phyloP scores from a whole-genome alignment of 2,888 invertebrate genomes.

The Coelopa pilipes region DNA sequence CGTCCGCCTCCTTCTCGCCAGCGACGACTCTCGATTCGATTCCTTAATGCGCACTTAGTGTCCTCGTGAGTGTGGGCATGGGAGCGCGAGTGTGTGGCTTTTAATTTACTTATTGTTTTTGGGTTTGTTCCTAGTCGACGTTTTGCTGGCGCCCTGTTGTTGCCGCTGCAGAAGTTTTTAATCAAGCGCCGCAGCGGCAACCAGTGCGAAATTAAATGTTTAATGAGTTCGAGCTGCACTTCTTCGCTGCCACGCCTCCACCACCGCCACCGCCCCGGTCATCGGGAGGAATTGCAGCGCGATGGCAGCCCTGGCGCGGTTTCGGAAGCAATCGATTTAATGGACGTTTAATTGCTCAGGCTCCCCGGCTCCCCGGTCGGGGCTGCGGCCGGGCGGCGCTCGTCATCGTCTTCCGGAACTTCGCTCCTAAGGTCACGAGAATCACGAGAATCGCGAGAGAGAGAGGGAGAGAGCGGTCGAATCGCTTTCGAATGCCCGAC shows the following conservation, averaged over 20 bases:
- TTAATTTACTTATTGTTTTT: background rate
- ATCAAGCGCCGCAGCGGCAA: slow-evolving; percentile 16
- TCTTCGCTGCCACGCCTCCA: background rate
- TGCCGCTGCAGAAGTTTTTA: slow-evolving; percentile 18
- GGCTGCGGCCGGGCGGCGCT: too few relatives aligned
- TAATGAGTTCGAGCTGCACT: background rate
- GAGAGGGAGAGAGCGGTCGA: too few relatives aligned
- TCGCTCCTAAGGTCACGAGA: too few relatives aligned
- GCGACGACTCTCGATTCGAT: background rate
- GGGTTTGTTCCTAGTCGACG: background rate
- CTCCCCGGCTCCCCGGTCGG: background rate
- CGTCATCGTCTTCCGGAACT: too few relatives aligned
- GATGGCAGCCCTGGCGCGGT: background rate
- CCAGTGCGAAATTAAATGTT: slow-evolving; percentile 14
- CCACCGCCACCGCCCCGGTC: background rate
- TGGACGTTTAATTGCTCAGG: slow-evolving; percentile 8
- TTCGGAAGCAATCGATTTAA: slow-evolving; percentile 12
- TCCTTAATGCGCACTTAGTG: background rate
- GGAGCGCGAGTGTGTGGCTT: background rate
- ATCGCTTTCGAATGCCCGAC: too few relatives aligned
- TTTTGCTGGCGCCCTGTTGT: too few relatives aligned
- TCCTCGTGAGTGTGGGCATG: background rate
- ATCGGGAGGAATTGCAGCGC: background rate
- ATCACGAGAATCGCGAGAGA: too few relatives aligned
- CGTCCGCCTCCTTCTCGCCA: background rate